These are phyloP conservation scores for Eudorcas thomsonii DNA, from an alignment of 2,113 vertebrate genomes.

Conservation along the genomic window DNA sequence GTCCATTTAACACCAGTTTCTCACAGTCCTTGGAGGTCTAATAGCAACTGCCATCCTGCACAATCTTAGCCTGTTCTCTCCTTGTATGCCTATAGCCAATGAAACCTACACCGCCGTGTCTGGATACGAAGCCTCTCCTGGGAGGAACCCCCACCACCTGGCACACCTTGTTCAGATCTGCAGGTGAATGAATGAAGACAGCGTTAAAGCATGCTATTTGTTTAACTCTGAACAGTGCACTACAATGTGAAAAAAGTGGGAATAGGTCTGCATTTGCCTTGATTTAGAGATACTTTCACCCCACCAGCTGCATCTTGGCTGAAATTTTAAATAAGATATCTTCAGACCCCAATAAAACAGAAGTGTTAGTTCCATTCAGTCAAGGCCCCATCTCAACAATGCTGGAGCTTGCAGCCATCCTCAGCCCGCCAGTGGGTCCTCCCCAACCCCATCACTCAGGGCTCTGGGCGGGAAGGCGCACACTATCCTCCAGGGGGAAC, in stretches of 20 bases:
- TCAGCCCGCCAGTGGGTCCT: conserved; percentile 56
- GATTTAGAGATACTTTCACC: conserved; percentile 49
- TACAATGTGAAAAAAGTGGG: conserved; percentile 61
- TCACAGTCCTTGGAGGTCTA: not conserved
- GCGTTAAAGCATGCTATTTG: conserved; percentile 64
- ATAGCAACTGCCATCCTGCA: conserved; percentile 9
- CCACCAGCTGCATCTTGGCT: conserved; percentile 64
- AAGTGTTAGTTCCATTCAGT: conserved; percentile 64
- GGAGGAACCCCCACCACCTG: not conserved
- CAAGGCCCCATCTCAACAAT: conserved; percentile 74
- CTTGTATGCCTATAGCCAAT: not conserved
- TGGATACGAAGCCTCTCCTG: not conserved
- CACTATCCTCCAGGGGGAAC: conserved; percentile 94
- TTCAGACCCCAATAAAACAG: conserved; percentile 72
- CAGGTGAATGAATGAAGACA: conserved; percentile 52
- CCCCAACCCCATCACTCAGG: conserved; percentile 43
- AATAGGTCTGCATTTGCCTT: conserved; percentile 51
- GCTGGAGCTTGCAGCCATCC: conserved; percentile 70
- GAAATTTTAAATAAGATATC: conserved; percentile 52
- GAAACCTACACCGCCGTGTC: not conserved
- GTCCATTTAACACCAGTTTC: not conserved
- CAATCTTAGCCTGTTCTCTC: not conserved
- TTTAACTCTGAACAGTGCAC: conserved; percentile 53
- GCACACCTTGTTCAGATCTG: conserved; percentile 1
- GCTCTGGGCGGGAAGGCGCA: conserved; percentile 79